These are phyloP conservation scores for Phoeniculus purpureus DNA, from an alignment of 2,797 vertebrate species.

Conservation along the genomic window DNA sequence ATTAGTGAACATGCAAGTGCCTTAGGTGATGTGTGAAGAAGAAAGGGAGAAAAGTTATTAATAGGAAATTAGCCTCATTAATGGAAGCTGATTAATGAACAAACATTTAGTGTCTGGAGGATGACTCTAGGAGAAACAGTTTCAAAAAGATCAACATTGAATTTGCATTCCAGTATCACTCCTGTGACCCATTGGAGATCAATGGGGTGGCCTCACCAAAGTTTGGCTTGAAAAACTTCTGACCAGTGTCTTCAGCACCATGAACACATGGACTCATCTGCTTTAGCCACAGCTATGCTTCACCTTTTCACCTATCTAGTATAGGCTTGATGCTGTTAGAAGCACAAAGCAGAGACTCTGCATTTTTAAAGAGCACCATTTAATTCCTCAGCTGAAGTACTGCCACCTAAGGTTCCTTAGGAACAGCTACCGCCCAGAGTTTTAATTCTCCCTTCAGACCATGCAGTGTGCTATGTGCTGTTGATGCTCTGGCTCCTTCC, in stretches of 20 bases:
- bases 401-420: not conserved
- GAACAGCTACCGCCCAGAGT: not conserved
- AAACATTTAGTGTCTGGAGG: not conserved
- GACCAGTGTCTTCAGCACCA: not conserved
- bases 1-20: not conserved
- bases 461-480: not conserved
- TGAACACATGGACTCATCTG: not conserved
- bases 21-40: not conserved
- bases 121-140: not conserved
- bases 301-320: not conserved
- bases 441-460: not conserved
- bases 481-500: not conserved
- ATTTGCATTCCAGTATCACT: not conserved
- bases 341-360: not conserved
- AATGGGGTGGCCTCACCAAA: not conserved
- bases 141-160: not conserved
- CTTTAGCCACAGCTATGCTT: not conserved
- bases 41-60: not conserved
- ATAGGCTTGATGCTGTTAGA: not conserved
- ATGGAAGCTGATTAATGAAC: not conserved
- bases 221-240: not conserved
- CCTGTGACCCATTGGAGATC: not conserved
- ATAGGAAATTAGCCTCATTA: not conserved
- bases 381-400: not conserved
- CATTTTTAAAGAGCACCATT: not conserved